Evolutionary conservation across 92 coral and sea anemone genomes (phyloP).

Genomic region (Palythoa grandiflora): DNA sequence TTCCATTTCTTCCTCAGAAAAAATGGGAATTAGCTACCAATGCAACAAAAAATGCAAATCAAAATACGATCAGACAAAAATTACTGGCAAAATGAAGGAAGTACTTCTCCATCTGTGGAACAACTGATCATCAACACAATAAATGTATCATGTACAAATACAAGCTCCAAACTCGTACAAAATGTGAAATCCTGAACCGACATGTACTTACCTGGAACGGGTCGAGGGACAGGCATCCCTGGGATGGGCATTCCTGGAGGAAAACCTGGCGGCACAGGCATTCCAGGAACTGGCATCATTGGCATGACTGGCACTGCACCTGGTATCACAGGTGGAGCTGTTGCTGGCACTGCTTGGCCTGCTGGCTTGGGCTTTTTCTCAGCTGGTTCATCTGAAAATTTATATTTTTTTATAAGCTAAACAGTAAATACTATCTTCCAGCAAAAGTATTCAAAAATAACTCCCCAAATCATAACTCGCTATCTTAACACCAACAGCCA

Average conservation of each 20-base stretch:
- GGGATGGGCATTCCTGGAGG: slow-evolving; percentile 74
- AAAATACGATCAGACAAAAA: background rate
- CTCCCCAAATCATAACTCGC: too few relatives aligned
- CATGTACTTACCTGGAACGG: slow-evolving; percentile 75
- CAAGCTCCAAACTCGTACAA: background rate
- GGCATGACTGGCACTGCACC: slow-evolving; percentile 87
- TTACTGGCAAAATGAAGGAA: background rate
- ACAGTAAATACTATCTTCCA: background rate
- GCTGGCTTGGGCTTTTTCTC: slow-evolving; percentile 87
- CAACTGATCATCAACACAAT: background rate
- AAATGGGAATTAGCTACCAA: background rate
- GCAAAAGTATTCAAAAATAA: too few relatives aligned
- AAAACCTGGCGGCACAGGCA: slow-evolving; percentile 86
- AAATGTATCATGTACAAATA: background rate
- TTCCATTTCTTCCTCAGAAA: too few relatives aligned
- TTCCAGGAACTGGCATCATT: slow-evolving; percentile 93
- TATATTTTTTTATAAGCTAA: background rate
- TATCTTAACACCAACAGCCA: background rate
- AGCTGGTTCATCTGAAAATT: slow-evolving; percentile 81
- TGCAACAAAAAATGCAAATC: background rate
- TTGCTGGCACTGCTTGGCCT: slow-evolving; percentile 53
- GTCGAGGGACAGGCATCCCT: slow-evolving; percentile 63
- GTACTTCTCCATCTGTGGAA: background rate
- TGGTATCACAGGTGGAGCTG: slow-evolving; percentile 55
- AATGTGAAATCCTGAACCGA: background rate